Base-by-base conservation (phyloP, 2,888 invertebrate genomes). In the Baccha elongata region DNA sequence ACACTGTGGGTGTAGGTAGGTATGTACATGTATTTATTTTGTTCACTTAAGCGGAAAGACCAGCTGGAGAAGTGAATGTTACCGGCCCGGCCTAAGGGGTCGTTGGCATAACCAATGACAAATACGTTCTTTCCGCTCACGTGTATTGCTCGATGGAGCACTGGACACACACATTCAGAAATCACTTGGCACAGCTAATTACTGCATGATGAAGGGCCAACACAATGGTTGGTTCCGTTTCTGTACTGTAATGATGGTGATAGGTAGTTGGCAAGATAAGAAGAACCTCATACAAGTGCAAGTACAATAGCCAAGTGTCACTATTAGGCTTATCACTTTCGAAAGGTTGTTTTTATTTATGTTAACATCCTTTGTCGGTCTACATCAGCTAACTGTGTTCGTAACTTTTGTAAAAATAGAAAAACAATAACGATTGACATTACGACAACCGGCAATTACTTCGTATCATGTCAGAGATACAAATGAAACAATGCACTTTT, bases 21-120 rank as follows among this genome's bases (percentile, higher is more conserved):
- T n/a, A n/a, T n/a, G 35, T 42, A 32, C n/a, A 6, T 26, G 1
- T 17, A 26, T 15, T 42, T 17, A n/a, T 23, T 23, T 23, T 23
- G 5, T 10, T 60, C 58, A 60, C n/a, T 17, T 44, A 42, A 60
- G 26, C 29, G 44, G 29, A 19, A 60, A 29, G 44, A n/a, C 60
- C 60, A 58, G 23, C 13, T 5, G 35, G 19, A 60, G 26, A 60
- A 19, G 60, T 29, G 29, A 60, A 19, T 40, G 44, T 44, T 44
- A 11, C 60, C 8, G 11, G 29, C 42, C 60, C 8, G 11, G 29
- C 42, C 40, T 32, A 17, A 44, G 7, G 19, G 15, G 53, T 8
- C 44, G 65, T 60, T 81, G 71, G 29, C 71, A 53, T 76, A 67
- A 81, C 62, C 75, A 75, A 53, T 67, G 75, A 72, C 53, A 68